phyloP scores from a whole-genome alignment of 2,888 invertebrate genomes.

The Philereme transversata region DNA sequence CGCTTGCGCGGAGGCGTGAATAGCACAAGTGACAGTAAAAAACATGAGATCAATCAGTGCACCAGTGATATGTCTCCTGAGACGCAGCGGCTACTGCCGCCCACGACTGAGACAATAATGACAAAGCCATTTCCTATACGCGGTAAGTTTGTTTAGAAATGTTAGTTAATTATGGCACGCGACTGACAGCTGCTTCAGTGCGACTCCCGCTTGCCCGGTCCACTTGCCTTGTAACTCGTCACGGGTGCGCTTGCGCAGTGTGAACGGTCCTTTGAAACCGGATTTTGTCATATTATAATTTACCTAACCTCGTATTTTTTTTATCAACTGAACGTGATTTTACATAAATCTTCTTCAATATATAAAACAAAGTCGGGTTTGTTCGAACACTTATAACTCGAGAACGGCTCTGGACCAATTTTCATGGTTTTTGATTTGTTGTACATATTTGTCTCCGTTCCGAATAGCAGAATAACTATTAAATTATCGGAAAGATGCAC shows the following conservation, averaged over 20 bases:
- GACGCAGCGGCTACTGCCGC: conserved; percentile 87
- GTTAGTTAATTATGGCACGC: conserved; percentile 44
- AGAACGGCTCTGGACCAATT: too few species aligned
- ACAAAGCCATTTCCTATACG: conserved; percentile 95
- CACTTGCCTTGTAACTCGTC: conserved; percentile 8
- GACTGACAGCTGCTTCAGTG: conserved; percentile 44
- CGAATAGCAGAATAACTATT: too few species aligned
- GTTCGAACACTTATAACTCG: too few species aligned
- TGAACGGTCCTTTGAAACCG: too few species aligned
- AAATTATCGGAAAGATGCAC: too few species aligned
- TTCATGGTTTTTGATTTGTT: too few species aligned
- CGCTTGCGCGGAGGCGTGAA: conserved; percentile 75
- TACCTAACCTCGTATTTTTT: too few species aligned
- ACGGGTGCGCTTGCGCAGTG: neutral
- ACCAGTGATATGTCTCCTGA: conserved; percentile 89
- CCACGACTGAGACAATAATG: conserved; percentile 93
- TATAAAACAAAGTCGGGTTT: too few species aligned
- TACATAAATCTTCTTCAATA: too few species aligned
- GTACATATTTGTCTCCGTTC: too few species aligned
- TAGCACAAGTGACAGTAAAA: conserved; percentile 64
- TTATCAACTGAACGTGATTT: too few species aligned
- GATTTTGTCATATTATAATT: neutral
- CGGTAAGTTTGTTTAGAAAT: conserved; percentile 77
- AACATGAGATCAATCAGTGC: conserved; percentile 84
- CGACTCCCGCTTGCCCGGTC: conserved; percentile 12